Conservation (phyloP, 2,797 vertebrate species). For the Hypotaenidia okinawae region DNA sequence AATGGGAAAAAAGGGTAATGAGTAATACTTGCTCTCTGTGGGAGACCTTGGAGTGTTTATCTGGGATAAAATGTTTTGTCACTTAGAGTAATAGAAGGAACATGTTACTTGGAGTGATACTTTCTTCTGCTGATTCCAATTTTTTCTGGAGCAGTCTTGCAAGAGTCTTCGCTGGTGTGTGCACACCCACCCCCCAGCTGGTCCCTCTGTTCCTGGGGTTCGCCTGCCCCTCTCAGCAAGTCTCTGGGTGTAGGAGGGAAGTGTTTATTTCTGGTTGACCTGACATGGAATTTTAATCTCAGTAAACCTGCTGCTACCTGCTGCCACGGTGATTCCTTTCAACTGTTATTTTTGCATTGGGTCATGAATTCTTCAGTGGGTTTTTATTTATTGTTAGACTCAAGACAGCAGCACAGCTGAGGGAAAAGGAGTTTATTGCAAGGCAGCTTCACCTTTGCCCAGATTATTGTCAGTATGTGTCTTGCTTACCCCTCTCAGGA, state of each 20-base stretch:
- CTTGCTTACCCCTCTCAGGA: not conserved
- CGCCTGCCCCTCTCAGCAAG: not conserved
- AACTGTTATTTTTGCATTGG: slow-evolving; percentile 1
- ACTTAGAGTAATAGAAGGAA: not conserved
- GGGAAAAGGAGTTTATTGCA: not conserved
- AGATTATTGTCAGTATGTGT: slow-evolving; percentile 2
- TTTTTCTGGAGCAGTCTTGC: not conserved
- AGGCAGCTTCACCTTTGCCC: not conserved
- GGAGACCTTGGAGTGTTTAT: not conserved
- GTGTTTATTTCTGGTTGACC: slow-evolving; percentile 39
- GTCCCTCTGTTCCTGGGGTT: not conserved
- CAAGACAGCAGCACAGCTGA: not conserved
- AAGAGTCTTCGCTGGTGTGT: not conserved
- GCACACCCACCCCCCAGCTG: not conserved
- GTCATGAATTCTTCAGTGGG: not conserved
- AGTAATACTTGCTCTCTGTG: not conserved
- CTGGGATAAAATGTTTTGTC: not conserved
- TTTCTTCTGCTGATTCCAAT: not conserved
- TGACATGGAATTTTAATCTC: slow-evolving; percentile 58
- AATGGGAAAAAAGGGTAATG: slow-evolving; percentile 95
- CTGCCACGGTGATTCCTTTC: slow-evolving; percentile 24
- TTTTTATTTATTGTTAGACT: slow-evolving; percentile 27
- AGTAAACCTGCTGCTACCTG: slow-evolving; percentile 54
- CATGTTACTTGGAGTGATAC: not conserved
- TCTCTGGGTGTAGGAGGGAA: not conserved